phyloP scores from a whole-genome alignment of 2,888 invertebrate genomes.

The Papilio gigon region DNA sequence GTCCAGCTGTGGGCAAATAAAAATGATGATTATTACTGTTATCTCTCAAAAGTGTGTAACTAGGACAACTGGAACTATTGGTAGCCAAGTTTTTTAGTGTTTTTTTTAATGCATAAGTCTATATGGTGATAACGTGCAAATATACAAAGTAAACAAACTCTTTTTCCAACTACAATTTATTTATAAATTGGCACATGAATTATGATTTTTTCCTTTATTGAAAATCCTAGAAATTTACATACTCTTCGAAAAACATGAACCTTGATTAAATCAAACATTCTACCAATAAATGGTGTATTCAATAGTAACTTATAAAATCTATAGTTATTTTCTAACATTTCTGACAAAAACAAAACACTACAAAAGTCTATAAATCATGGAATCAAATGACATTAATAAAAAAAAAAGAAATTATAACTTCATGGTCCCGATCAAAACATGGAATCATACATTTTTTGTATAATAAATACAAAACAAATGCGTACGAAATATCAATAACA shows the following conservation, averaged over 20 bases:
- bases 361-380: background rate
- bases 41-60: too few species aligned
- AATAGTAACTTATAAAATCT: background rate
- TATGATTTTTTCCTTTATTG: background rate
- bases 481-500: background rate
- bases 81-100: too few species aligned
- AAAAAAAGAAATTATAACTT: background rate
- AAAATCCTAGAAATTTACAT: too few species aligned
- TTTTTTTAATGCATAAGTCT: too few species aligned
- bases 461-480: background rate
- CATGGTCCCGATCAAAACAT: background rate
- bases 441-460: background rate
- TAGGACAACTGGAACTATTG: too few species aligned
- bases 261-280: background rate
- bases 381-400: background rate
- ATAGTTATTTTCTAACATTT: background rate
- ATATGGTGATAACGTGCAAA: background rate
- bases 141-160: background rate
- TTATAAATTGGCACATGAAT: constrained; percentile 29
- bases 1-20: too few species aligned
- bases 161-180: constrained; percentile 27
- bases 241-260: background rate
- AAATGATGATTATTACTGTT: too few species aligned
- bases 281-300: background rate
- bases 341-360: background rate